Percentiles rank a stretch among this genome's conserved stretches.
Evolutionary conservation across 2,113 vertebrate genomes (phyloP).

Genomic region (Cebidichthys violaceus): DNA sequence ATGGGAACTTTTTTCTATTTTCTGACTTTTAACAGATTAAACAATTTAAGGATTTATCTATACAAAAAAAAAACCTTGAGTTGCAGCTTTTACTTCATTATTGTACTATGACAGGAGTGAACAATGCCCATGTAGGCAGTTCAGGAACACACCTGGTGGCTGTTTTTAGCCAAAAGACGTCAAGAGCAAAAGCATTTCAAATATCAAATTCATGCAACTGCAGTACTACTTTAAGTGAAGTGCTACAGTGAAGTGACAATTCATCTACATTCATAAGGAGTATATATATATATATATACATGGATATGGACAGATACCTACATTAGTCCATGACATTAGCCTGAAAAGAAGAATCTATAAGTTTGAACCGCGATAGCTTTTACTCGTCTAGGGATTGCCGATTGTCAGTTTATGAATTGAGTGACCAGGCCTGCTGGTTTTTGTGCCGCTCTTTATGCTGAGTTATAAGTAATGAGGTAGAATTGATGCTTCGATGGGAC

Average conservation of each 20-base stretch:
- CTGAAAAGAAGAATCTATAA: not conserved
- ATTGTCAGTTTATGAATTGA: not conserved
- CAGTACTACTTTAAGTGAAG: too few species aligned
- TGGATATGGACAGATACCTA: not conserved
- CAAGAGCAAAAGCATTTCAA: not conserved
- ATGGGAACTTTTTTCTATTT: too few species aligned
- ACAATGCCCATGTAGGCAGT: not conserved
- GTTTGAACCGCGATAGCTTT: not conserved
- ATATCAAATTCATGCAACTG: not conserved
- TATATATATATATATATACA: not conserved
- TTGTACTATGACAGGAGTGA: not conserved
- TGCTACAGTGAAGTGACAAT: not conserved
- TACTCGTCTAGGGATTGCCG: not conserved
- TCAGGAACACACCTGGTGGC: not conserved
- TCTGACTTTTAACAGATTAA: too few species aligned
- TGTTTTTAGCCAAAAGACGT: not conserved
- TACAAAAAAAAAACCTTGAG: not conserved
- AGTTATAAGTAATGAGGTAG: constrained; percentile 1
- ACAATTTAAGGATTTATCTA: not conserved
- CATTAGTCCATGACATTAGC: not conserved
- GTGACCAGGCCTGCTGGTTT: not conserved
- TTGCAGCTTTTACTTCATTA: not conserved
- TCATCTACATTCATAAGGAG: not conserved
- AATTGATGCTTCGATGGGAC: constrained; percentile 17
- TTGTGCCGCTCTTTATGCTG: constrained; percentile 9